Base-by-base conservation (phyloP, 2,797 vertebrate species). In the Amazonetta brasiliensis region DNA sequence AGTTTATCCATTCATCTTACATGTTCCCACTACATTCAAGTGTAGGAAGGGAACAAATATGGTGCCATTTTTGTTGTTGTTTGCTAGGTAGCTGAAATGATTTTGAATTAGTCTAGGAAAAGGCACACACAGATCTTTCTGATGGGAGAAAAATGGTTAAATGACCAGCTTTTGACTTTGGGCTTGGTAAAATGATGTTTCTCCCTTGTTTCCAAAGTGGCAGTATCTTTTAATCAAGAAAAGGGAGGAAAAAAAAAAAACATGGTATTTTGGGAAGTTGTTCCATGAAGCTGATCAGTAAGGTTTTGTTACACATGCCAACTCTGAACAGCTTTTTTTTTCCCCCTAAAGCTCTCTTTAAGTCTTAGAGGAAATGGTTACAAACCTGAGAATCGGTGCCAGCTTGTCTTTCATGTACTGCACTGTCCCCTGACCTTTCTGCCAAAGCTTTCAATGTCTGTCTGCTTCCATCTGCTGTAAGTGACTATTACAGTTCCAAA, bases 381-480 rank as follows among this genome's bases (percentile, higher is more conserved):
- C 46, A 85, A 94, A 89, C 68, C 28, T 33, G 69, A 39, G 85
- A 87, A 79, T 83, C 68, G 55, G 80, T 81, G 91, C 73, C 86
- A 95, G 55, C 78, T 95, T 96, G 59, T 92, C 73, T 92, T 97
- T 62, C 30, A 1, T 89, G 60, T 92, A 71, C 86, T 87, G 89
- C 62, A 37, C 44, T 94, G 81, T 94, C 55, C 73, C 37, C 69
- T 97, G 85, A 74, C 75, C 93, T 97, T 97, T 97, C 94, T 96
- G 60, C 72, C 75, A 75, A 87, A 86, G 60, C 90, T 96, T 90
- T 94, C 52, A 92, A 81, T 87, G 76, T 96, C 84, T 97, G 55
- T 95, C 74, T 30, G 56, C 81, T 97, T 86, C 73, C 89, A 66
- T 94, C 73, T 96, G 50, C 95, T 95, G 62, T 90, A 94, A 94